A percentile compares a stretch with the other conserved stretches of the same genome.
These are phyloP conservation scores for Carposina sasakii DNA, from an alignment of 1,140 invertebrate species.

Conservation along the genomic window DNA sequence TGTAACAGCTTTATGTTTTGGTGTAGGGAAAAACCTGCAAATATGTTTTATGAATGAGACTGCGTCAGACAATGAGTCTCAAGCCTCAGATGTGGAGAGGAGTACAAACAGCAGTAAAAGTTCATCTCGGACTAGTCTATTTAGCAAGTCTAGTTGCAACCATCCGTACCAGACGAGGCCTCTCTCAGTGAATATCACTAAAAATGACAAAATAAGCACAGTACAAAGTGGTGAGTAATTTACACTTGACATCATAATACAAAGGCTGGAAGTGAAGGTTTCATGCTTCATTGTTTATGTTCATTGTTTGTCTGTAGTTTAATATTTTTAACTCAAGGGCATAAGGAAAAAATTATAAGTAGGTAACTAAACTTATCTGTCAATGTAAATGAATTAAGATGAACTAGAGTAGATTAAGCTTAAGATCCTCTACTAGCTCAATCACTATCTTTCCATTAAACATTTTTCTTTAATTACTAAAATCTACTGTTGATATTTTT, in stretches of 20 bases:
- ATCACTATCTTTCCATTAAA: too few relatives aligned
- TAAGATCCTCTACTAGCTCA: too few relatives aligned
- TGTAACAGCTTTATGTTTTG: constrained; percentile 46
- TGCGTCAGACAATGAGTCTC: constrained; percentile 86
- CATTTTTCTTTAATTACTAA: too few relatives aligned
- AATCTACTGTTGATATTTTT: too few relatives aligned
- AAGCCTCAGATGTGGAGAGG: constrained; percentile 79
- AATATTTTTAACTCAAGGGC: too few relatives aligned
- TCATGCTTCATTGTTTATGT: not conserved
- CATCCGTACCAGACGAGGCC: constrained; percentile 69
- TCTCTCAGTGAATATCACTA: constrained; percentile 62
- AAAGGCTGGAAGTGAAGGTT: not conserved
- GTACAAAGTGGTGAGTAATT: constrained; percentile 52
- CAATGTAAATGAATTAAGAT: too few relatives aligned
- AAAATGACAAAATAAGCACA: constrained; percentile 55
- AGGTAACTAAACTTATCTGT: too few relatives aligned
- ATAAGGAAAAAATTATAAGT: too few relatives aligned
- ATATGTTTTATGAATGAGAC: constrained; percentile 97
- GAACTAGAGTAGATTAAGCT: too few relatives aligned
- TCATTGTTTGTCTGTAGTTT: too few relatives aligned
- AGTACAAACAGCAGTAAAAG: constrained; percentile 59
- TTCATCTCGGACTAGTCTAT: constrained; percentile 52
- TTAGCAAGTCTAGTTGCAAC: constrained; percentile 58
- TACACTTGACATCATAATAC: constrained; percentile 6
- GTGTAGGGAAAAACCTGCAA: constrained; percentile 90